Evolutionary conservation across 1,140 invertebrate species (phyloP).

Genomic region (Globodera rostochiensis): DNA sequence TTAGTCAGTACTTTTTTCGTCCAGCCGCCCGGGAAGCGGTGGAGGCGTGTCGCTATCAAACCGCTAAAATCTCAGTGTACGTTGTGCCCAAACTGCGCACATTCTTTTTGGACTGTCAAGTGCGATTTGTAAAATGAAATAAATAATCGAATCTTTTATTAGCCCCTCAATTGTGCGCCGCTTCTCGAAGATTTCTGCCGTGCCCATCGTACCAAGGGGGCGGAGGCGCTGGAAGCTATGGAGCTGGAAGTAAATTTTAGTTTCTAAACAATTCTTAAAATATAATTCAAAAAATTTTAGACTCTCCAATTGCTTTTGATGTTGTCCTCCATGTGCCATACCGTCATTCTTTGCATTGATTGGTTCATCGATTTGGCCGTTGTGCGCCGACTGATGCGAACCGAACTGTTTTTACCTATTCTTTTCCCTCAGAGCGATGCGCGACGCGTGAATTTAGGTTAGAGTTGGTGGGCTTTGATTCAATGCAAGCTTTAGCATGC

Average conservation of each 20-base stretch:
- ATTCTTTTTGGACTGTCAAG: slow-evolving; percentile 61
- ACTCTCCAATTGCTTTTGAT: slow-evolving; percentile 48
- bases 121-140: slow-evolving; percentile 24
- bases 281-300: slow-evolving; percentile 40
- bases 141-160: slow-evolving; percentile 36
- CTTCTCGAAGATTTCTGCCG: slow-evolving; percentile 40
- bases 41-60: slow-evolving; percentile 58
- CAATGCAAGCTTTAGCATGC: too few relatives aligned
- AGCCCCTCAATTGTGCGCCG: slow-evolving; percentile 51
- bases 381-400: slow-evolving; percentile 39
- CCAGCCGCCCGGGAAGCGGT: slow-evolving; percentile 54
- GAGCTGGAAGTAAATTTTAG: slow-evolving; percentile 42
- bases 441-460: slow-evolving; percentile 38
- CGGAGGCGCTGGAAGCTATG: slow-evolving; percentile 19
- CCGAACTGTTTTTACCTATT: slow-evolving; percentile 42
- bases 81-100: slow-evolving; percentile 46
- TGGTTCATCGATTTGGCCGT: slow-evolving; percentile 59
- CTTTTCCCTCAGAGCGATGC: slow-evolving; percentile 33
- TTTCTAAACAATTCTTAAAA: slow-evolving; percentile 31
- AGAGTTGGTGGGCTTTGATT: background rate
- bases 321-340: slow-evolving; percentile 56
- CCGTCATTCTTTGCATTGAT: slow-evolving; percentile 54
- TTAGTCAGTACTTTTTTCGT: slow-evolving; percentile 58
- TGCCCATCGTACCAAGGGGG: slow-evolving; percentile 23
- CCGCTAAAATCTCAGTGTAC: slow-evolving; percentile 49